Conservation (phyloP, 2,797 vertebrate species). For the Lates japonicus region DNA sequence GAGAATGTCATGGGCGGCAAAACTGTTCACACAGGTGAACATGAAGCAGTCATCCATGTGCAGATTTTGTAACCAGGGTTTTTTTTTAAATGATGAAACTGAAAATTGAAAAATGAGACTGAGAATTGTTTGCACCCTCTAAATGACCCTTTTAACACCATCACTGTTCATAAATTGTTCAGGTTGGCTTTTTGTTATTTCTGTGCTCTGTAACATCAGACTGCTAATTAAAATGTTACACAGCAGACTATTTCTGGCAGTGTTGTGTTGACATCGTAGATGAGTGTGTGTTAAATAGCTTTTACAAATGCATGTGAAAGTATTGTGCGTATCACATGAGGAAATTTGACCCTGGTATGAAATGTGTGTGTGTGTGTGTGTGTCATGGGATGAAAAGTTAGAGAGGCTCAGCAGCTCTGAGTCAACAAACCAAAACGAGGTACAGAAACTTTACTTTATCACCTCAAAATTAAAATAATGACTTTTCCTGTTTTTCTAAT, state of each 20-base stretch:
- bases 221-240: constrained; percentile 11
- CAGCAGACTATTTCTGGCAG: background rate
- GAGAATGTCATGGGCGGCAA: background rate
- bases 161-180: background rate
- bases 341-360: background rate
- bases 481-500: background rate
- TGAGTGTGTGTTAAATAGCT: background rate
- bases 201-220: background rate
- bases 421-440: background rate
- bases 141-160: background rate
- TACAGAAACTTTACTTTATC: background rate
- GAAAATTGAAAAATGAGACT: constrained; percentile 1
- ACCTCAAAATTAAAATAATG: background rate
- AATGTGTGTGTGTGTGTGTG: background rate
- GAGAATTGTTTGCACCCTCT: background rate
- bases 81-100: constrained; percentile 15
- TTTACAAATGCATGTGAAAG: background rate
- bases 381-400: constrained; percentile 19
- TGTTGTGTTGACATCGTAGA: background rate
- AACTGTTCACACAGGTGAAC: background rate
- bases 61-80: background rate
- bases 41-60: background rate
- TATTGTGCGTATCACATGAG: background rate
- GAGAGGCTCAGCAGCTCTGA: constrained; percentile 14
- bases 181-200: background rate